Evolutionary conservation across 2,888 invertebrate species (phyloP), one percentile per base, ranked within the genome.

Genomic region (Saturnia japonica): DNA sequence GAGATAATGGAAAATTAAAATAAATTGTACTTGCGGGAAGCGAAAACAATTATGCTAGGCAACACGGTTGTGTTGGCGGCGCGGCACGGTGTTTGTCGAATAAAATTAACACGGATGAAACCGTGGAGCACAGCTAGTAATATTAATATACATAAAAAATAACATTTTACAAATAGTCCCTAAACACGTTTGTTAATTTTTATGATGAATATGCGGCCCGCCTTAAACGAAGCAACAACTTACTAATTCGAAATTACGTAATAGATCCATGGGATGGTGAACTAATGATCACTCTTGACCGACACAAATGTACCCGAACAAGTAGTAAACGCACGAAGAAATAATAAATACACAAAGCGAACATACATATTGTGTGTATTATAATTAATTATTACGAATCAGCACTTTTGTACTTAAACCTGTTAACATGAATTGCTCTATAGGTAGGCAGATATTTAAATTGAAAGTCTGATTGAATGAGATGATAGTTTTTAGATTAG

Each of bases 281-380:
- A 60, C 57, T 60, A 60, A 60, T 60, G 57, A 60, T 25, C 25
- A 60, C 25, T 60, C 14, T 60, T 60, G 28, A 60, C 57, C 28
- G 57, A 14, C 28, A 25, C 57, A 60, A 28, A 60, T 60, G 57
- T 60, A 60, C 57, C 57, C 57, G 57, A 60, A 60, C 57, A 28
- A 28, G 12, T 22, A 11, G 34, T 34, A 34, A 34, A 34, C 6
- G 34, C 34, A 34, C 34, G 34, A 34, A 34, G 34, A 34, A 12
- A 54, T 54, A 22, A 54, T 54, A 22, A 47, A 11, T 22, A 12
- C 25, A 60, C 28, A 28, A 25, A 60, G 3, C 25, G 57, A 60
- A 60, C 57, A 25, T 60, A 60, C n/a, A n/a, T n/a, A n/a, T 25
- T 57, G 25, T 16, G 57, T 25, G 25, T 57, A 57, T 25, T 25